Conservation (phyloP, 2,113 vertebrate genomes). For the Onychostruthus taczanowskii region DNA sequence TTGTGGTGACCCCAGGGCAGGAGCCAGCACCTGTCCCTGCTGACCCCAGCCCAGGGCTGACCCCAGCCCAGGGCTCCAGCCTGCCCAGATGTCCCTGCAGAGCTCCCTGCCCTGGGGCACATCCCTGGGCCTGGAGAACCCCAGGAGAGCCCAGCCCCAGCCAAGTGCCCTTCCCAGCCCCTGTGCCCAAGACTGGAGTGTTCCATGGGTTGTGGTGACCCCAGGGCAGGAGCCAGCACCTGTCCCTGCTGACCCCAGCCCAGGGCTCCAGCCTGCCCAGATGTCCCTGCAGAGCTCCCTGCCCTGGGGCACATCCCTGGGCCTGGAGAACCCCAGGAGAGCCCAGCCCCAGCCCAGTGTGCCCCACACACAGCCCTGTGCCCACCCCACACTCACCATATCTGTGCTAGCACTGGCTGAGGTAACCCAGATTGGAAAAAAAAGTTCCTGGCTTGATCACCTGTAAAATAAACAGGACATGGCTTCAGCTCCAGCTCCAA, state of each 20-base stretch:
- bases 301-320: background rate
- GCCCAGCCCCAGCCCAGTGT: background rate
- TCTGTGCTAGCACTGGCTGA: constrained; percentile 95
- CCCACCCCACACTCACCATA: constrained; percentile 84
- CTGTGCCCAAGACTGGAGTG: background rate
- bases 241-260: background rate
- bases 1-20: background rate
- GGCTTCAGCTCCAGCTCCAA: constrained; percentile 25
- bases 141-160: background rate
- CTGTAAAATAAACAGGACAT: constrained; percentile 66
- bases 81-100: background rate
- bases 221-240: background rate
- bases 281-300: background rate
- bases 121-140: background rate
- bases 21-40: background rate
- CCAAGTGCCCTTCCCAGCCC: background rate
- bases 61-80: background rate
- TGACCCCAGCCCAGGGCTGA: background rate
- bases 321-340: background rate
- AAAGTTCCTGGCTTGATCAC: constrained; percentile 98
- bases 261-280: background rate
- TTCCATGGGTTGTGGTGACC: background rate
- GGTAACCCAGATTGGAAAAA: constrained; percentile 98
- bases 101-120: background rate
- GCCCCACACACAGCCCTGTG: background rate